A percentile compares a stretch with the other conserved stretches of the same genome.
Conservation (phyloP, 2,113 vertebrate genomes). For the Ia io region DNA sequence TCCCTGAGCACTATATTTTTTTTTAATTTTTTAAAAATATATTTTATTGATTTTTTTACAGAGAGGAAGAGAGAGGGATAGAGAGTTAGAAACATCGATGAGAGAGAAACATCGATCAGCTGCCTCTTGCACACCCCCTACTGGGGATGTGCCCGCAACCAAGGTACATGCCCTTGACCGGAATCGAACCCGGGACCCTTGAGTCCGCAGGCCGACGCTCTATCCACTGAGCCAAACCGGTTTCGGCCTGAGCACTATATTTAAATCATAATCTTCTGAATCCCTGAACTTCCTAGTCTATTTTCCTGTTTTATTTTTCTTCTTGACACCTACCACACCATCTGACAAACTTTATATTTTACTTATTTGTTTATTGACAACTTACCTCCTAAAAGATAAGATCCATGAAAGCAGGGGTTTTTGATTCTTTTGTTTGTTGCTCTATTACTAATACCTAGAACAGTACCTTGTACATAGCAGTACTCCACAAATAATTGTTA, state of each 20-base stretch:
- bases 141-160: too few relatives aligned
- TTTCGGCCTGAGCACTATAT: not conserved
- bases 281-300: not conserved
- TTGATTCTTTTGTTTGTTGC: constrained; percentile 3
- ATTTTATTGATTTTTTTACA: too few relatives aligned
- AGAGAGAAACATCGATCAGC: too few relatives aligned
- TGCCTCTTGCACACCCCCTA: too few relatives aligned
- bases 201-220: too few relatives aligned
- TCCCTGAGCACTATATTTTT: not conserved
- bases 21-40: too few relatives aligned
- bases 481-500: not conserved
- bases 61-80: too few relatives aligned
- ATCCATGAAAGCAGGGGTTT: not conserved
- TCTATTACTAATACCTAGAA: not conserved
- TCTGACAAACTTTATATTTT: not conserved
- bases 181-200: too few relatives aligned
- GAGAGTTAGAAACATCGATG: too few relatives aligned
- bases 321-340: not conserved
- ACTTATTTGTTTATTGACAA: constrained; percentile 12
- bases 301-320: constrained; percentile 45
- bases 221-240: too few relatives aligned
- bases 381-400: constrained; percentile 36
- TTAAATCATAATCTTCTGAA: constrained; percentile 40
- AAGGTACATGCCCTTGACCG: too few relatives aligned
- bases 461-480: not conserved